phyloP scores from a whole-genome alignment of 2,797 vertebrate species.

The Lagocephalus sceleratus region DNA sequence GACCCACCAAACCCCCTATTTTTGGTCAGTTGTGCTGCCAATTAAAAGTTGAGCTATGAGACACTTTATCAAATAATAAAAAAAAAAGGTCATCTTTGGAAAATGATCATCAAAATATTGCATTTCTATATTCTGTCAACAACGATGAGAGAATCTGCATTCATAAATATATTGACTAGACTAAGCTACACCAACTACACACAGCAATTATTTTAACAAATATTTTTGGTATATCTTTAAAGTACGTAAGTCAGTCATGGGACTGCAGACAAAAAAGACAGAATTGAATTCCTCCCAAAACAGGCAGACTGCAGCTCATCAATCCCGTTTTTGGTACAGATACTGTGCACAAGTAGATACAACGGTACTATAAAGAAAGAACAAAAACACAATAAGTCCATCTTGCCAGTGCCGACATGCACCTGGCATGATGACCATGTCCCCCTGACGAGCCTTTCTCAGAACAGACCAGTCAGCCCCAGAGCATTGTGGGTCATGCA shows the following conservation, averaged over 20 bases:
- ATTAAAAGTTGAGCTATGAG: constrained; percentile 63
- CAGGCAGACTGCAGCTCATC: constrained; percentile 80
- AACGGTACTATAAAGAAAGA: constrained; percentile 66
- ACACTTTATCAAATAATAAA: constrained; percentile 52
- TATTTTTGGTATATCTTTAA: constrained; percentile 87
- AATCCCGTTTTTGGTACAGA: constrained; percentile 87
- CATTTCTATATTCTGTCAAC: constrained; percentile 81
- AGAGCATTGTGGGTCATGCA: constrained; percentile 45
- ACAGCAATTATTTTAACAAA: constrained; percentile 82
- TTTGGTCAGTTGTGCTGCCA: constrained; percentile 76
- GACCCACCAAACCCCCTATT: constrained; percentile 39
- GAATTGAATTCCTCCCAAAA: constrained; percentile 70
- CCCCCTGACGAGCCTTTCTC: constrained; percentile 21
- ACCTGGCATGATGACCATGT: constrained; percentile 30
- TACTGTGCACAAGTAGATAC: constrained; percentile 85
- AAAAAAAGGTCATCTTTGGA: constrained; percentile 76
- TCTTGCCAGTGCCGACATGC: constrained; percentile 42
- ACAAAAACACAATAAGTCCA: constrained; percentile 43
- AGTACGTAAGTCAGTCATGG: constrained; percentile 69
- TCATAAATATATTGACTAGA: constrained; percentile 83
- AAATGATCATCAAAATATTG: constrained; percentile 83
- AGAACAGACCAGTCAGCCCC: constrained; percentile 33
- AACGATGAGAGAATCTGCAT: constrained; percentile 74
- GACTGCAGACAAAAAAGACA: constrained; percentile 69
- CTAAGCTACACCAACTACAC: constrained; percentile 81